phyloP scores from a whole-genome alignment of 2,797 vertebrate genomes.

The Iguana delicatissima region DNA sequence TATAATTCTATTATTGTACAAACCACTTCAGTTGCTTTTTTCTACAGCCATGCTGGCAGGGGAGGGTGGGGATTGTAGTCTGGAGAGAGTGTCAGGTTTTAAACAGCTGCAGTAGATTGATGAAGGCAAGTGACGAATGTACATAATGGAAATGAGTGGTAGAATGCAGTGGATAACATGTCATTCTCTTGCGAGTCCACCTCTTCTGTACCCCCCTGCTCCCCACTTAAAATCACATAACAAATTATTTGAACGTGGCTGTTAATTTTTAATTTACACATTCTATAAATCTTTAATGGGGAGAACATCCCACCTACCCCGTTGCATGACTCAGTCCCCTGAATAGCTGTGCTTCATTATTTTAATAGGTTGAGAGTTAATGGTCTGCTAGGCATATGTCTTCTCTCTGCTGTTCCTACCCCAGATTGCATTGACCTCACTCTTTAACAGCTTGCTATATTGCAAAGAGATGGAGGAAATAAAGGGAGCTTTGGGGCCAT shows the following conservation, averaged over 20 bases:
- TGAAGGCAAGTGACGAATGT: background rate
- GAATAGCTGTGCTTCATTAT: conserved; percentile 48
- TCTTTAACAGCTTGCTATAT: conserved; percentile 47
- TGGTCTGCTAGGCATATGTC: conserved; percentile 40
- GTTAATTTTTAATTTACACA: conserved; percentile 47
- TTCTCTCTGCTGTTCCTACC: conserved; percentile 6
- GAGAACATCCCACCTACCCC: conserved; percentile 36
- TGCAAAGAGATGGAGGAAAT: conserved; percentile 42
- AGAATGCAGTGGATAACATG: background rate
- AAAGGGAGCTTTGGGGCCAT: conserved; percentile 21
- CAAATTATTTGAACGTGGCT: conserved; percentile 53
- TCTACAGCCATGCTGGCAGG: background rate
- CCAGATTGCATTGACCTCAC: conserved; percentile 50
- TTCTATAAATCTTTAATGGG: conserved; percentile 57
- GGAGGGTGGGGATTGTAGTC: background rate
- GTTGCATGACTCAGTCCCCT: conserved; percentile 38
- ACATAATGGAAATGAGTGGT: background rate
- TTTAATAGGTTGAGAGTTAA: conserved; percentile 53
- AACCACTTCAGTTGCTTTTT: background rate
- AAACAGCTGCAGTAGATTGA: background rate
- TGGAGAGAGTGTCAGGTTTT: background rate
- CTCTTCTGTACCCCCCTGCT: conserved; percentile 45
- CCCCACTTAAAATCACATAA: background rate
- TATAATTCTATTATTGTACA: no score
- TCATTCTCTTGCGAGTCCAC: background rate